Conservation (phyloP, 2,797 vertebrate genomes). For the Cyprinodon diabolis region DNA sequence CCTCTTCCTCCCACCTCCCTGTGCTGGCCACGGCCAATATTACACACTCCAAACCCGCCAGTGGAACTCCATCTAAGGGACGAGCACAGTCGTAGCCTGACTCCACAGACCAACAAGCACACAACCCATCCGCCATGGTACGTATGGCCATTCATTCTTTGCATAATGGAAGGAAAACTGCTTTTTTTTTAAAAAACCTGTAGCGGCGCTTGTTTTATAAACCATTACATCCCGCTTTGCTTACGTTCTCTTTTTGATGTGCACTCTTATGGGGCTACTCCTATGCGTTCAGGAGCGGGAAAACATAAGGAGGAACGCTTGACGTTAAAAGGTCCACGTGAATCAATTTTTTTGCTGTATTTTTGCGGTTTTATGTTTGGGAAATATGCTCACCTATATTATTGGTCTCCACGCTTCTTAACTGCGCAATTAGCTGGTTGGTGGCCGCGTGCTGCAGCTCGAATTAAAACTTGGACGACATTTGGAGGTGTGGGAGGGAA, state of each 20-base stretch:
- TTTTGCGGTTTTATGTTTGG: background rate
- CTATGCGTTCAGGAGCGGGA: slow-evolving; percentile 32
- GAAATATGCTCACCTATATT: slow-evolving; percentile 15
- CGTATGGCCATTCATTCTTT: slow-evolving; percentile 69
- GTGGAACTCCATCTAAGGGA: slow-evolving; percentile 79
- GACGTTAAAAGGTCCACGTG: background rate
- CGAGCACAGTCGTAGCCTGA: slow-evolving; percentile 67
- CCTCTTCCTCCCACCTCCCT: slow-evolving; percentile 20
- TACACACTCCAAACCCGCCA: slow-evolving; percentile 69
- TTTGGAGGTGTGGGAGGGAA: slow-evolving; percentile 17
- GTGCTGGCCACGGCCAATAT: slow-evolving; percentile 70
- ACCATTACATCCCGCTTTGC: background rate
- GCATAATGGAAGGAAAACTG: background rate
- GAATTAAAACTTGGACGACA: slow-evolving; percentile 42
- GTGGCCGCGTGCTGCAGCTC: slow-evolving; percentile 27
- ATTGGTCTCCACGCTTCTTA: slow-evolving; percentile 35
- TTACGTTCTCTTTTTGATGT: background rate
- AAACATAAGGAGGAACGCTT: slow-evolving; percentile 49
- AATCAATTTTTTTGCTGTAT: background rate
- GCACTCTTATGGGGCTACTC: slow-evolving; percentile 11
- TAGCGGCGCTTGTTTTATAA: rapidly evolving
- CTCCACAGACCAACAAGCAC: slow-evolving; percentile 70
- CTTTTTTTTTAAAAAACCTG: background rate
- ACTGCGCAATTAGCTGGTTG: slow-evolving; percentile 72
- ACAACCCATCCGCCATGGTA: slow-evolving; percentile 79